Base-by-base conservation (phyloP, 2,888 invertebrate species). In the Tiphia femorata region DNA sequence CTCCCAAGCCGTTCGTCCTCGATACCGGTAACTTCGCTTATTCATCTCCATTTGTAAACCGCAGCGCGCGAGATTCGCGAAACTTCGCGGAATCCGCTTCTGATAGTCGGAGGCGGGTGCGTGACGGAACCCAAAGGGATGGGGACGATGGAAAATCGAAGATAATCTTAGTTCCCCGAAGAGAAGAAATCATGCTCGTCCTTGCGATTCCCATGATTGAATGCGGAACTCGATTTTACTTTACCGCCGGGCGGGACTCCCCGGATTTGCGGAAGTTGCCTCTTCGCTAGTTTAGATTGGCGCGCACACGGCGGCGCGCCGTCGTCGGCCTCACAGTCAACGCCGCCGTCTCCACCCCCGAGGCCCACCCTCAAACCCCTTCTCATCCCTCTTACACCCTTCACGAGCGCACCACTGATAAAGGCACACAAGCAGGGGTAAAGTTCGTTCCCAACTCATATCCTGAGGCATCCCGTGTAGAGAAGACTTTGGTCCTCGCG, bases 391-490 rank as follows among this genome's bases (percentile, higher is more conserved):
- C 14, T 14, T 27, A 23, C 17, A 23, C 16, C 14, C 29, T n/a
- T 5, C 30, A 57, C 59, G 44, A 41, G 58, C 65, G 70, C 64
- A 59, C 62, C 70, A 72, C 73, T 74, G 74, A 75, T 76, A 73
- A 78, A 69, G 65, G 58, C 70, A 70, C n/a, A n/a, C 73, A 70
- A 76, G 74, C 56, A 71, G 70, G 67, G n/a, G 66, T 58, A 70
- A 76, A 76, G 68, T 75, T 78, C 73, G 73, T 80, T 81, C 74
- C 67, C 69, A 69, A 73, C 73, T 78, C 75, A 77, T 79, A 81
- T 81, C 78, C 75, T 73, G 74, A 51, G 57, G 69, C 71, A 72
- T 67, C 72, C 73, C 70, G n/a, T n/a, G n/a, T n/a, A 67, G 74
- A 70, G 35, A 46, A n/a, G 49, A 30, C 29, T 40, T 27, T 35